Percentiles rank a stretch among this genome's conserved stretches.
Evolutionary conservation across 2,797 vertebrate genomes (phyloP).

Genomic region (Sebastes taczanowskii): DNA sequence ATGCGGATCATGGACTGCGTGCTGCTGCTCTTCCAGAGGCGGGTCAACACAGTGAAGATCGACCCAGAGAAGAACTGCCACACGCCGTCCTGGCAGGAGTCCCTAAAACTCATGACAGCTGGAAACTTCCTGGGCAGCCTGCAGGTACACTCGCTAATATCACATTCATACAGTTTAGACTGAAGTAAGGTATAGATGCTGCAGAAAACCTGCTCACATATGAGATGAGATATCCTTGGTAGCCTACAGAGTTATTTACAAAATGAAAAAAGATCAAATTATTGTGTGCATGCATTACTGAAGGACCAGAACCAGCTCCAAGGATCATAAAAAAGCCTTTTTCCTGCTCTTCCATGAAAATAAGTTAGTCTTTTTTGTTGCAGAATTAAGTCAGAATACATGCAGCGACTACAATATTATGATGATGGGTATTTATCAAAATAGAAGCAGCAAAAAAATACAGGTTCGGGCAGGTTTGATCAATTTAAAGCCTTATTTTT

Average conservation of each 20-base stretch:
- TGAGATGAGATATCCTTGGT: background rate
- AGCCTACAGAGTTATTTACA: background rate
- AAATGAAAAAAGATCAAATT: background rate
- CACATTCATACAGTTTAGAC: background rate
- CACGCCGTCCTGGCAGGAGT: conserved; percentile 94
- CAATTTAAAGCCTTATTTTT: background rate
- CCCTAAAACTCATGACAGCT: conserved; percentile 94
- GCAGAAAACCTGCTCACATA: background rate
- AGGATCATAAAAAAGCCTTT: background rate
- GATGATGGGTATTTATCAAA: background rate
- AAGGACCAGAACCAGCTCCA: background rate
- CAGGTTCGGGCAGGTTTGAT: background rate
- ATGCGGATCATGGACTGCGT: conserved; percentile 99
- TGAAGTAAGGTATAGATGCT: background rate
- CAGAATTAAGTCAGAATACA: background rate
- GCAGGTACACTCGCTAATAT: conserved; percentile 58
- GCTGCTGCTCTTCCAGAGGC: conserved; percentile 92
- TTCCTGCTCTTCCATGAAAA: background rate
- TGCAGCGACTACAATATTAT: background rate
- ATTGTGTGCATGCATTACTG: background rate
- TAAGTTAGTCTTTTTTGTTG: background rate
- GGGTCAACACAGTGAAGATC: conserved; percentile 86
- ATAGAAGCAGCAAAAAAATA: background rate
- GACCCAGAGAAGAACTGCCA: conserved; percentile 89
- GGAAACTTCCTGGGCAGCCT: conserved; percentile 94